Evolutionary conservation across 2,888 invertebrate species (phyloP), one percentile per base, ranked within the genome.

Genomic region (Tinea trinotella): DNA sequence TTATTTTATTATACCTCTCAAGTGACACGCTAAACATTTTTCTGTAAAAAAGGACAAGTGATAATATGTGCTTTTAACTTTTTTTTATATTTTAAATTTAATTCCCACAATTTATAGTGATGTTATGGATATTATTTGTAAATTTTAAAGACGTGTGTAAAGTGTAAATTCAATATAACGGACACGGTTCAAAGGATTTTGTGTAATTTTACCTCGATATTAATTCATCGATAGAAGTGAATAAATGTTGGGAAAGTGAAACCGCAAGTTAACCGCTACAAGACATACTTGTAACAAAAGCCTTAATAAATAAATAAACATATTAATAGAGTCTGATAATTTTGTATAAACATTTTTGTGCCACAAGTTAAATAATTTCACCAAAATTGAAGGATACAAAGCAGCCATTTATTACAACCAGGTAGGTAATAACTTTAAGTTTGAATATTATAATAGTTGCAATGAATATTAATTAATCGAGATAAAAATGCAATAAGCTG

Each of bases 121-220:
- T 71, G 77, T 76, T 76, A 78, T 83, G 80, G 77, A 81, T 81
- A 75, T 70, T 76, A 68, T 57, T 22, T 56, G 60, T 63, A 46
- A 46, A 46, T 4, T n/a, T 46, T 46, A 18, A 17, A 19, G n/a
- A 46, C 10, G 13, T 3, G 46, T 46, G 46, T 19, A 40, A 40
- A 46, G 46, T 46, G 46, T 46, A 19, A 15, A 40, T 15, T 40
- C 15, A 3, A 40, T 13, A 30, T 40, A 12, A 19, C 46, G 19
- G 19, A 46, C 46, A 46, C 19, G 17, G 19, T 6, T 46, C 46
- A 17, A 18, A 46, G 46, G 46, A 46, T 46, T 46, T 46, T 19
- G 46, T 46, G 46, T 17, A 46, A 46, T 46, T 18, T 17, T 19
- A 46, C 7, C 2, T 13, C 40, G 53, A 59, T 17, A 1, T 9